These are phyloP conservation scores for Tribolium madens DNA, from an alignment of 1,140 invertebrate species.

Conservation along the genomic window DNA sequence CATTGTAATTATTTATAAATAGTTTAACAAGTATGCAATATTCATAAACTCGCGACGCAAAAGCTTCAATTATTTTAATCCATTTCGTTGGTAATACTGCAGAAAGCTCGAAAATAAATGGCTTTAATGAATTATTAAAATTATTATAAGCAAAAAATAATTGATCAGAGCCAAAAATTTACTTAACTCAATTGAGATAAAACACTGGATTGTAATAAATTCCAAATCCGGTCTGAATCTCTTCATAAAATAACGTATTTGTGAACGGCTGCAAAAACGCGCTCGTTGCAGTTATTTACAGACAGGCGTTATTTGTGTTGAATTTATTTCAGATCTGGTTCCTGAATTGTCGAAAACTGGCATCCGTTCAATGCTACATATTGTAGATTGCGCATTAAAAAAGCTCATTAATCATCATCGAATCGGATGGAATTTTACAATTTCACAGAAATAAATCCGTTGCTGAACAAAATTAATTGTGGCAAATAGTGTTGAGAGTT, in stretches of 20 bases:
- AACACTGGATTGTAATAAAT: not conserved
- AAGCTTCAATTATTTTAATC: slow-evolving; percentile 16
- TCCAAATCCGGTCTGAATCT: not conserved
- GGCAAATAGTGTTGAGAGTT: slow-evolving; percentile 16
- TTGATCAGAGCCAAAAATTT: not conserved
- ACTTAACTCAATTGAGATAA: not conserved
- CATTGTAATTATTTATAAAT: slow-evolving; percentile 15
- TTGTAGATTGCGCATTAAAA: not conserved
- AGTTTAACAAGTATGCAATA: slow-evolving; percentile 7
- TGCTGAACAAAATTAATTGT: slow-evolving; percentile 19
- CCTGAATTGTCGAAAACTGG: slow-evolving; percentile 1
- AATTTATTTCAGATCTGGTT: slow-evolving; percentile 11
- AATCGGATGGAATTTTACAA: slow-evolving; percentile 8
- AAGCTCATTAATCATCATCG: slow-evolving; percentile 12
- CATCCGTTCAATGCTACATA: slow-evolving; percentile 2
- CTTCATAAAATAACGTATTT: not conserved
- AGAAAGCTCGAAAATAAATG: not conserved
- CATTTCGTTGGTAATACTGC: not conserved
- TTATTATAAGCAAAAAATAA: not conserved
- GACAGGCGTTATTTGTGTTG: not conserved
- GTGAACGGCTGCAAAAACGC: not conserved
- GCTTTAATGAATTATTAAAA: not conserved
- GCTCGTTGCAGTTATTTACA: not conserved
- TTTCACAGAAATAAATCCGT: not conserved
- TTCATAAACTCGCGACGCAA: not conserved